phyloP scores from a whole-genome alignment of 2,888 invertebrate species.

The Cheilosia urbana region DNA sequence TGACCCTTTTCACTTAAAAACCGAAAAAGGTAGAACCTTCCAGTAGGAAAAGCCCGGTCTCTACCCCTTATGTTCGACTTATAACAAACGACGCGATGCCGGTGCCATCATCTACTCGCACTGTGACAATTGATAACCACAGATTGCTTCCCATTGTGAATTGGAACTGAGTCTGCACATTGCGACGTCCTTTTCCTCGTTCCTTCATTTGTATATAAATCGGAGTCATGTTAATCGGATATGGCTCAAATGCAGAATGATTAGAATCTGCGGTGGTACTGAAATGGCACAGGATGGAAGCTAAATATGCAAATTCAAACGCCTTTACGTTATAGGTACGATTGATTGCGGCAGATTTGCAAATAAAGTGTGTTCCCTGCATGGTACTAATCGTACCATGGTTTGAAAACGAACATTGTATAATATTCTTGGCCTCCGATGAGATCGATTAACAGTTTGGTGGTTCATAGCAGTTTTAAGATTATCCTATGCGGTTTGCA shows the following conservation, averaged over 20 bases:
- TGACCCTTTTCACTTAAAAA: too few relatives aligned
- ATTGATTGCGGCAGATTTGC: conserved; percentile 38
- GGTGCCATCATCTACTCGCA: conserved; percentile 11
- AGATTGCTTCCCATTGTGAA: conserved; percentile 43
- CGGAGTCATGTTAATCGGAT: conserved; percentile 46
- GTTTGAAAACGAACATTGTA: background rate
- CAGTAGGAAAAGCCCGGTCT: too few relatives aligned
- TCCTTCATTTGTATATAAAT: conserved; percentile 32
- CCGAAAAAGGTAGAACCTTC: too few relatives aligned
- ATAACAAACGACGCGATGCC: background rate
- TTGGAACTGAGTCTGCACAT: conserved; percentile 11
- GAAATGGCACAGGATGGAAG: conserved; percentile 13
- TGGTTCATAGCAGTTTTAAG: background rate
- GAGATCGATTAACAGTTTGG: conserved; percentile 20
- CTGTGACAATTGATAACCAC: conserved; percentile 40
- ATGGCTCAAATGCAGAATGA: conserved; percentile 29
- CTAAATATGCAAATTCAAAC: conserved; percentile 21
- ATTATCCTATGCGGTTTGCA: too few relatives aligned
- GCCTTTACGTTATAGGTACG: conserved; percentile 4
- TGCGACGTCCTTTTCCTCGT: background rate
- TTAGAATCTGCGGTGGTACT: conserved; percentile 40
- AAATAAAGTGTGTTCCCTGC: conserved; percentile 14
- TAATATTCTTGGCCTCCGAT: background rate
- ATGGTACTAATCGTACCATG: background rate
- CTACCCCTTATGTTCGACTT: conserved; percentile 10